A percentile compares a stretch with the other conserved stretches of the same genome.
Evolutionary conservation across 2,113 vertebrate genomes (phyloP).

Genomic region (Ornithorhynchus anatinus): DNA sequence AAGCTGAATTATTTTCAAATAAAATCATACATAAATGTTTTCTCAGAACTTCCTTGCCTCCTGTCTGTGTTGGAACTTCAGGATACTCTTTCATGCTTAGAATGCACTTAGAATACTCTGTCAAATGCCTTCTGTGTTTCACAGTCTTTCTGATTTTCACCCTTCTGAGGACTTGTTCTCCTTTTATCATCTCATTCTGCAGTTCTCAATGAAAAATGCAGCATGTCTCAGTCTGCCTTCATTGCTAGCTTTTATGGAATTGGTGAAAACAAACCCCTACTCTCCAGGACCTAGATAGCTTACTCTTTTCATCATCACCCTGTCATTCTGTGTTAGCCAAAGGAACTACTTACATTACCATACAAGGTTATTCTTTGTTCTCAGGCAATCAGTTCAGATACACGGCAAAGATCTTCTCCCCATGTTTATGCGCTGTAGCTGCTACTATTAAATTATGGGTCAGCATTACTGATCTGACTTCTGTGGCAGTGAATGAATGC

Average conservation of each 20-base stretch:
- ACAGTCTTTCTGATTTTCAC: constrained; percentile 11
- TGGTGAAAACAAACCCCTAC: too few relatives aligned
- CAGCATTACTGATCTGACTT: not conserved
- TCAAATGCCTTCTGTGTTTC: constrained; percentile 42
- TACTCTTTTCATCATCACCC: too few relatives aligned
- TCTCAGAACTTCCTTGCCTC: not conserved
- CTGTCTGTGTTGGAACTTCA: constrained; percentile 9
- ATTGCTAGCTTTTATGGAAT: too few relatives aligned
- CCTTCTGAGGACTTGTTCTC: not conserved
- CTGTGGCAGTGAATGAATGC: not conserved
- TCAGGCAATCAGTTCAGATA: not conserved
- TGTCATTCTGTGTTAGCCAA: not conserved
- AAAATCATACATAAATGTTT: not conserved
- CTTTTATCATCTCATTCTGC: constrained; percentile 16
- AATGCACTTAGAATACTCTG: constrained; percentile 54
- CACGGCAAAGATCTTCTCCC: not conserved
- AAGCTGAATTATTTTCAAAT: rapidly evolving
- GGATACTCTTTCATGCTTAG: constrained; percentile 9
- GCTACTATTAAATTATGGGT: not conserved
- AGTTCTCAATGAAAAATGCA: constrained; percentile 1
- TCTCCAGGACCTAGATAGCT: too few relatives aligned
- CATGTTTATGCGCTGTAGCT: constrained; percentile 11
- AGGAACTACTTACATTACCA: constrained; percentile 14
- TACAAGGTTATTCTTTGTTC: not conserved
- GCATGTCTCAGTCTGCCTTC: too few relatives aligned